Evolutionary conservation across 2,888 invertebrate species (phyloP).

Genomic region (Urechis unicinctus): DNA sequence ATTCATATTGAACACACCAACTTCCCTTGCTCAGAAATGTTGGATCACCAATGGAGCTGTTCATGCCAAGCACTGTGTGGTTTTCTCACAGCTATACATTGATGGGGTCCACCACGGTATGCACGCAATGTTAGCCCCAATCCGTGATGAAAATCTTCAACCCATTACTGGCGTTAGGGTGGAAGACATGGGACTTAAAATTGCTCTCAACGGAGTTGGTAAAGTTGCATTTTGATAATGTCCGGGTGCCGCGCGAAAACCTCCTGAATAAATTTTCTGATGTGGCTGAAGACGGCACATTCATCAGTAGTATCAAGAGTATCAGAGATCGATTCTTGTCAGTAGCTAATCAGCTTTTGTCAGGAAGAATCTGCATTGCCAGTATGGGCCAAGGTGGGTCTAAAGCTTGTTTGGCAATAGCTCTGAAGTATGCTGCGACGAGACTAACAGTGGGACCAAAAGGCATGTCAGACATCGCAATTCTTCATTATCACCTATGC

Average conservation of each 20-base stretch:
- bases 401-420: slow-evolving; percentile 21
- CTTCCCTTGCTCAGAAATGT: slow-evolving; percentile 27
- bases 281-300: slow-evolving; percentile 22
- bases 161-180: slow-evolving; percentile 23
- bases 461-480: slow-evolving; percentile 25
- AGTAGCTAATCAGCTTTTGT: slow-evolving; percentile 29
- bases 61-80: too few species aligned
- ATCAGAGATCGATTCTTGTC: slow-evolving; percentile 24
- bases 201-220: slow-evolving; percentile 31
- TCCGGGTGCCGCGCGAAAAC: slow-evolving; percentile 24
- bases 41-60: too few species aligned
- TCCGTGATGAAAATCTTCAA: slow-evolving; percentile 24
- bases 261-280: slow-evolving; percentile 25
- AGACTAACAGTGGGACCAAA: slow-evolving; percentile 27
- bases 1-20: slow-evolving; percentile 24
- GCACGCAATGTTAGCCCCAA: too few species aligned
- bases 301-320: slow-evolving; percentile 22
- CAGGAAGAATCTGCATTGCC: slow-evolving; percentile 29
- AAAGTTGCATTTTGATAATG: slow-evolving; percentile 25
- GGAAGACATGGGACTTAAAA: slow-evolving; percentile 29
- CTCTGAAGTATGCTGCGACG: slow-evolving; percentile 26
- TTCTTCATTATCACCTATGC: slow-evolving; percentile 27
- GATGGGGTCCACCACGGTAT: too few species aligned
- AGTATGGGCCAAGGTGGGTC: slow-evolving; percentile 20
- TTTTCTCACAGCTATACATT: too few species aligned